Conservation (phyloP, 2,888 invertebrate genomes). For the Gnatocerus cornutus region DNA sequence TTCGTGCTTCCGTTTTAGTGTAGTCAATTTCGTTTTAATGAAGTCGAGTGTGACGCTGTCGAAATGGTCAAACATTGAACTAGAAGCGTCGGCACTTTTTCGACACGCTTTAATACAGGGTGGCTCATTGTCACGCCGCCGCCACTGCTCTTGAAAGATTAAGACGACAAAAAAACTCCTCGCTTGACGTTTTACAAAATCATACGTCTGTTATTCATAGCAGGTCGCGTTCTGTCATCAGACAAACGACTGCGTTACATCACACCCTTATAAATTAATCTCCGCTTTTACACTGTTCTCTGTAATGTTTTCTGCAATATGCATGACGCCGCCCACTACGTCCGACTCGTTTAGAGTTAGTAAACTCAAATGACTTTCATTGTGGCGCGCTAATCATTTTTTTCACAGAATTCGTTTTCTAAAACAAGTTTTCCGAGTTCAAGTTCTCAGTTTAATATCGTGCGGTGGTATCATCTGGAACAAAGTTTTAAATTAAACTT, state of each 20-base stretch:
- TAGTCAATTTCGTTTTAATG: not conserved
- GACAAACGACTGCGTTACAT: constrained; percentile 42
- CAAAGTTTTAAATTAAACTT: constrained; percentile 37
- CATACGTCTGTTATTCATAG: constrained; percentile 36
- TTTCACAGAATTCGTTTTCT: constrained; percentile 3
- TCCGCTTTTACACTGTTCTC: constrained; percentile 43
- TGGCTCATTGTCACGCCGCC: not conserved
- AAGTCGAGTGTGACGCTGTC: not conserved
- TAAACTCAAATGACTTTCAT: constrained; percentile 35
- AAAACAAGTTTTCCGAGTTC: not conserved
- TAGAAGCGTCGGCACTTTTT: not conserved
- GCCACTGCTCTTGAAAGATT: too few species aligned
- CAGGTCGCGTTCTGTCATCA: constrained; percentile 26
- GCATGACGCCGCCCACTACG: constrained; percentile 36
- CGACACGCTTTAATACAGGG: not conserved
- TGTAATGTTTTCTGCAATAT: constrained; percentile 46
- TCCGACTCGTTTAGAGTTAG: constrained; percentile 33
- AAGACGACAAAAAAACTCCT: not conserved
- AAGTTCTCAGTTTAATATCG: constrained; percentile 18
- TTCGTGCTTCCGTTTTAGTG: not conserved
- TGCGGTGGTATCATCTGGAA: constrained; percentile 19
- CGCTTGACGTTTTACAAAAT: constrained; percentile 3
- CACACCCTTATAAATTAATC: constrained; percentile 51
- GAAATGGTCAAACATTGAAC: not conserved
- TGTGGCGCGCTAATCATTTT: constrained; percentile 24